Conservation (phyloP, 2,797 vertebrate species). For the Fringilla coelebs region DNA sequence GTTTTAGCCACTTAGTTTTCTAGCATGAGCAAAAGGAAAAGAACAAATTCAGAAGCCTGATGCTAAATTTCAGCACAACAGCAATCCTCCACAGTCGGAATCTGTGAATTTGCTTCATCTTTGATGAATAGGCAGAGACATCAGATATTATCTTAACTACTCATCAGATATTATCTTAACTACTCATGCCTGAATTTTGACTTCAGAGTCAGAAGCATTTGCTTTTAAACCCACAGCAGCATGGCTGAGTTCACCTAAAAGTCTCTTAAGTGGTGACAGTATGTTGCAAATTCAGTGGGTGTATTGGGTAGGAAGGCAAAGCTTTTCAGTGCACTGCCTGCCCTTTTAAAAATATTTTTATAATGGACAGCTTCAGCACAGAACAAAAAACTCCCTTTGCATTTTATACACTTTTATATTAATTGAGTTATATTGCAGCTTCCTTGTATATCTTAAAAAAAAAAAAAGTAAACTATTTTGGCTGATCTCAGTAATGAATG, state of each 20-base stretch:
- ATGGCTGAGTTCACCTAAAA: background rate
- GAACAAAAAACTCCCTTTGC: background rate
- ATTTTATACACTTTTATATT: background rate
- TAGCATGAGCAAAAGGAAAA: background rate
- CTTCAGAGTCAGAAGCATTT: background rate
- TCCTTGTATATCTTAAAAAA: background rate
- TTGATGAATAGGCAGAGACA: background rate
- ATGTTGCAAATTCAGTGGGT: background rate
- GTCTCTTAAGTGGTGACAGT: background rate
- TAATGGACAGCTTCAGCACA: background rate
- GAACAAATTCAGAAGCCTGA: background rate
- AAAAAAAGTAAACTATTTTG: background rate
- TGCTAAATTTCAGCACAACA: background rate
- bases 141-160: background rate
- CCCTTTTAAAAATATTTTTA: background rate
- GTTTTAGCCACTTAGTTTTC: background rate
- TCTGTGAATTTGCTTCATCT: background rate
- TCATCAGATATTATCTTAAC: background rate
- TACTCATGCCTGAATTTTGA: background rate
- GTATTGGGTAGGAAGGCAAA: background rate
- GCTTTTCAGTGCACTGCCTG: background rate
- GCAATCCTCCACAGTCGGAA: background rate
- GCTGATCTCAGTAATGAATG: background rate
- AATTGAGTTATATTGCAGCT: background rate
- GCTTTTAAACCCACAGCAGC: background rate